phyloP scores from a whole-genome alignment of 2,888 invertebrate species.

The Tineola bisselliella region DNA sequence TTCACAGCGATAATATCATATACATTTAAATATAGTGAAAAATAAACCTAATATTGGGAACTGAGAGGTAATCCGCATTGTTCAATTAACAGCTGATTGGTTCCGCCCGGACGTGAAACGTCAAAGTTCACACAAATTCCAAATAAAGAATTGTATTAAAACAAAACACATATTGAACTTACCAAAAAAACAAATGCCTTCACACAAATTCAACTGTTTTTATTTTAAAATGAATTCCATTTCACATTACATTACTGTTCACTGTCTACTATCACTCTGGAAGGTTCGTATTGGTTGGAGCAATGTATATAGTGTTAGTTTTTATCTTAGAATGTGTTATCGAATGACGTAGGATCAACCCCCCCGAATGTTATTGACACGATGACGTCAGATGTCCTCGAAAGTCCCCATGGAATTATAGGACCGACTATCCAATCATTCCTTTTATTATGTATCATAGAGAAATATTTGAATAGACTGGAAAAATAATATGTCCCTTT shows the following conservation, averaged over 20 bases:
- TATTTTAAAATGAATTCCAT: background rate
- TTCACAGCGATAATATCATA: no score
- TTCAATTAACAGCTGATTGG: constrained; percentile 45
- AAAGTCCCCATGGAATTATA: background rate
- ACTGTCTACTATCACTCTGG: background rate
- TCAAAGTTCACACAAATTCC: constrained; percentile 22
- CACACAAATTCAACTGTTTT: no score
- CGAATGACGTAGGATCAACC: constrained; percentile 50
- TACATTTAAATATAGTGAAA: no score
- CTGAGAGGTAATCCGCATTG: constrained; percentile 13
- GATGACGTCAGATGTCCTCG: constrained; percentile 51
- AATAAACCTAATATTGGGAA: no score
- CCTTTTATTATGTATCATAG: background rate
- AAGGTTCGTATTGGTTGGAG: constrained; percentile 21
- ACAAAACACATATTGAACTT: background rate
- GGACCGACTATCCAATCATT: background rate
- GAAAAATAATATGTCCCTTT: no score
- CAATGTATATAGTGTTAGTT: constrained; percentile 38
- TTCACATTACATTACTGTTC: background rate
- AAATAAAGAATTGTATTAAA: background rate
- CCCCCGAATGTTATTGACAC: constrained; percentile 30
- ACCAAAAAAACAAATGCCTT: background rate
- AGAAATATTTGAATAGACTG: background rate
- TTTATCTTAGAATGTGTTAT: constrained; percentile 25
- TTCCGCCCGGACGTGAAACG: constrained; percentile 29